These are phyloP conservation scores for Drosophila mercatorum DNA, from an alignment of 2,888 invertebrate species.

Conservation along the genomic window DNA sequence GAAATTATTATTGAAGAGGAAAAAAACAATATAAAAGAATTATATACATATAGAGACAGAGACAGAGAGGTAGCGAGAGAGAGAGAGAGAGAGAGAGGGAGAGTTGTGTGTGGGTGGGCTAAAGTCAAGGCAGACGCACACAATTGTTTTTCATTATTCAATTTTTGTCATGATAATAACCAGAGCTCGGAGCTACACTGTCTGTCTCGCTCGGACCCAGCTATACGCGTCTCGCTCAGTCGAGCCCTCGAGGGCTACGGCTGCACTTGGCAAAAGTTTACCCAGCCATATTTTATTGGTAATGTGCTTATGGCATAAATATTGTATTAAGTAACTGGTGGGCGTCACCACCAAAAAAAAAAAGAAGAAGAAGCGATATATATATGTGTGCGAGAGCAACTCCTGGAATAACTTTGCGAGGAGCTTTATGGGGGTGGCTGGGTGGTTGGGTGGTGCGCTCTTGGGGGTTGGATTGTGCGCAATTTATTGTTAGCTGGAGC, in stretches of 20 bases:
- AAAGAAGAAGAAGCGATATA: neutral
- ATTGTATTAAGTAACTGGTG: conserved; percentile 81
- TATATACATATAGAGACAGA: neutral
- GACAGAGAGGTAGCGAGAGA: neutral
- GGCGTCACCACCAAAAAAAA: conserved; percentile 76
- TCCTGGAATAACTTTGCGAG: conserved; percentile 18
- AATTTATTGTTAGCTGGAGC: conserved; percentile 71
- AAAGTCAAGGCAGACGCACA: conserved; percentile 64
- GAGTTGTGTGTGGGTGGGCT: conserved; percentile 3
- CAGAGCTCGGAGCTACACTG: conserved; percentile 29
- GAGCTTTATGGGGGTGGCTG: conserved; percentile 3
- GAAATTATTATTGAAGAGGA: conserved; percentile 66
- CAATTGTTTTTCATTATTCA: conserved; percentile 82
- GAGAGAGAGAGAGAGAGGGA: no score
- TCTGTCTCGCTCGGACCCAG: conserved; percentile 23
- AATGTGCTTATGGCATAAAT: conserved; percentile 82
- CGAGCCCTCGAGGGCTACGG: conserved; percentile 26
- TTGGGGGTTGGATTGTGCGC: conserved; percentile 79
- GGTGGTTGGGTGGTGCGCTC: conserved; percentile 30
- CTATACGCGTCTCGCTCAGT: conserved; percentile 32
- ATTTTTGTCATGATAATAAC: conserved; percentile 74
- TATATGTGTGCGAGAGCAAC: conserved; percentile 1
- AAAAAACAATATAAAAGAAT: conserved; percentile 2
- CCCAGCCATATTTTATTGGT: conserved; percentile 81
- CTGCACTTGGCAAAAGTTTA: conserved; percentile 57